Percentiles rank a stretch among this genome's conserved stretches.
Evolutionary conservation across 2,888 invertebrate genomes (phyloP).

Genomic region (Isotomurus palustris): DNA sequence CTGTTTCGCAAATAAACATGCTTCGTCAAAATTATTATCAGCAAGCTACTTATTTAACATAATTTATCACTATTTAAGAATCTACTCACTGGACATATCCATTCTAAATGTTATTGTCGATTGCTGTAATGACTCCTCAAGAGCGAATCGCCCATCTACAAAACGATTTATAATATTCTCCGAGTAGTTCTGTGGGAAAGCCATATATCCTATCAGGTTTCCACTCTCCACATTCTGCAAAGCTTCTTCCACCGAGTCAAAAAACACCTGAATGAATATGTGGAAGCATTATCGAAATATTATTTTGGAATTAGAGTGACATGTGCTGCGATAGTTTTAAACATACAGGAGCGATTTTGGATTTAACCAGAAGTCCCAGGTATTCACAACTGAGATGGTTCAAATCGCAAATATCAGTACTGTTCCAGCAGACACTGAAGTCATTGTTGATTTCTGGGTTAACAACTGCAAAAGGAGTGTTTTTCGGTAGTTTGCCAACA

Average conservation of each 20-base stretch:
- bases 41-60: no score
- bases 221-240: slow-evolving; percentile 13
- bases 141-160: not conserved
- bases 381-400: slow-evolving; percentile 22
- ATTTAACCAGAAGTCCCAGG: not conserved
- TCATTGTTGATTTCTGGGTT: slow-evolving; percentile 20
- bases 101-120: not conserved
- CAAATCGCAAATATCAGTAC: slow-evolving; percentile 4
- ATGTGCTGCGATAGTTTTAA: no score
- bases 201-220: slow-evolving; percentile 24
- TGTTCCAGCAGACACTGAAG: not conserved
- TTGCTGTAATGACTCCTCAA: slow-evolving; percentile 1
- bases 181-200: slow-evolving; percentile 4
- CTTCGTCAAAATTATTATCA: no score
- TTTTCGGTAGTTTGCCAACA: slow-evolving; percentile 20
- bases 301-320: no score
- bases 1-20: no score
- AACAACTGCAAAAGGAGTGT: slow-evolving; percentile 12
- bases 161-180: not conserved
- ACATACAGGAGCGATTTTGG: not conserved
- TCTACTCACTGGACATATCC: slow-evolving; percentile 5
- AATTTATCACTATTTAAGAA: not conserved
- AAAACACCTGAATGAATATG: slow-evolving; percentile 18
- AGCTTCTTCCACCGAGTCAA: slow-evolving; percentile 11
- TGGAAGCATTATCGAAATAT: no score